phyloP scores from a whole-genome alignment of 2,888 invertebrate genomes.

The Drosophila trichaetosa region DNA sequence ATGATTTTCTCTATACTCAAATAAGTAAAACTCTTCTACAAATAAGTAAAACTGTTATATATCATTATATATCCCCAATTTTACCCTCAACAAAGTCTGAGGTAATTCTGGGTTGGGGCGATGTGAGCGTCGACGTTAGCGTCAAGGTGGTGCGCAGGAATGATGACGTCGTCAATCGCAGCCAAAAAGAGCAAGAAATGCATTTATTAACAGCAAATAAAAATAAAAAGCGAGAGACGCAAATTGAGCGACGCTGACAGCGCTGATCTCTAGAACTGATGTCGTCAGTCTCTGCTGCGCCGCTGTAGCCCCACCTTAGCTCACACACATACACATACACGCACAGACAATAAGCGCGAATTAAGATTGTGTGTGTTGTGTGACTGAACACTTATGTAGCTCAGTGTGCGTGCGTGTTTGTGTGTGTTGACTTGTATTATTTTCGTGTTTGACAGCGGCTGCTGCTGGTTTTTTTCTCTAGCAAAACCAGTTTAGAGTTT shows the following conservation, averaged over 20 bases:
- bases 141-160: conserved; percentile 43
- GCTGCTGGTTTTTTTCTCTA: conserved; percentile 40
- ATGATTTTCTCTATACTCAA: background rate
- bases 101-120: conserved; percentile 42
- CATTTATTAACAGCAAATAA: conserved; percentile 10
- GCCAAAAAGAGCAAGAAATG: conserved; percentile 16
- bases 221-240: conserved; percentile 20
- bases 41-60: background rate
- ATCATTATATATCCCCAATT: background rate
- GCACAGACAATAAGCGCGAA: conserved; percentile 49
- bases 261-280: conserved; percentile 60
- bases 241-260: conserved; percentile 46
- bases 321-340: conserved; percentile 11
- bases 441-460: conserved; percentile 53
- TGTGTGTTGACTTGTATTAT: conserved; percentile 45
- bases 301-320: conserved; percentile 68
- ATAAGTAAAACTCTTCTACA: background rate
- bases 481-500: conserved; percentile 67
- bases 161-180: conserved; percentile 68
- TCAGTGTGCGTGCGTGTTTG: background rate
- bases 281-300: conserved; percentile 48
- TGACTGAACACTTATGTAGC: conserved; percentile 42
- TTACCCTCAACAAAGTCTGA: conserved; percentile 21
- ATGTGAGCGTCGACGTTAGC: conserved; percentile 21
- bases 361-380: conserved; percentile 35